Evolutionary conservation across 2,113 vertebrate genomes (phyloP).

Genomic region (Gila orcuttii): DNA sequence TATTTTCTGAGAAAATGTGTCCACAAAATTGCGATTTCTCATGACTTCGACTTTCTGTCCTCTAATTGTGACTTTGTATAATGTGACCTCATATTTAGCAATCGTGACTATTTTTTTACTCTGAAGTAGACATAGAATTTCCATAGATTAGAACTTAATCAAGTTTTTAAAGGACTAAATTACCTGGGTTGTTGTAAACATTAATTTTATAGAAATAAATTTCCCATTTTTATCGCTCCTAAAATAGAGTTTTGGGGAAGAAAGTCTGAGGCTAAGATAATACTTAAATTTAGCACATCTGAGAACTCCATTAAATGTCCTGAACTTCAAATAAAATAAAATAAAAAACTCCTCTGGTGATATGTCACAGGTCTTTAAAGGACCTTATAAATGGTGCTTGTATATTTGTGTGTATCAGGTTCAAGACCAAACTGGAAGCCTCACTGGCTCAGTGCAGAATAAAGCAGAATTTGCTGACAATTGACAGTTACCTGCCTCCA

Average conservation of each 20-base stretch:
- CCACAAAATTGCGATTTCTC: not conserved
- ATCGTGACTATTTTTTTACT: not conserved
- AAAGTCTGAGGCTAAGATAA: no score
- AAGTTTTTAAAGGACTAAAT: no score
- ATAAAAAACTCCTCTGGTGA: not conserved
- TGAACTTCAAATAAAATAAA: no score
- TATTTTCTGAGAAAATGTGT: not conserved
- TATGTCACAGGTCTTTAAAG: not conserved
- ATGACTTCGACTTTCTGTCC: not conserved
- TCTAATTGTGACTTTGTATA: not conserved
- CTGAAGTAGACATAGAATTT: not conserved
- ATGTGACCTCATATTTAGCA: not conserved
- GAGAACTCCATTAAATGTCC: no score
- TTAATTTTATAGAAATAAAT: no score
- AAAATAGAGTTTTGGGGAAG: no score
- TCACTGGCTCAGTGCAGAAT: conserved; percentile 88
- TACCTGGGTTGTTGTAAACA: no score
- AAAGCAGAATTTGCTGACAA: conserved; percentile 81
- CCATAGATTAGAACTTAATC: not conserved
- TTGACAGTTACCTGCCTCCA: conserved; percentile 83
- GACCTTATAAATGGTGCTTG: conserved; percentile 1
- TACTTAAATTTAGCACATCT: no score
- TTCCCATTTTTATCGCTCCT: no score
- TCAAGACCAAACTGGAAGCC: conserved; percentile 87
- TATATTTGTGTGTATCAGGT: conserved; percentile 70